These are phyloP conservation scores for Entelurus aequoreus DNA, from an alignment of 2,113 vertebrate species.

Conservation along the genomic window DNA sequence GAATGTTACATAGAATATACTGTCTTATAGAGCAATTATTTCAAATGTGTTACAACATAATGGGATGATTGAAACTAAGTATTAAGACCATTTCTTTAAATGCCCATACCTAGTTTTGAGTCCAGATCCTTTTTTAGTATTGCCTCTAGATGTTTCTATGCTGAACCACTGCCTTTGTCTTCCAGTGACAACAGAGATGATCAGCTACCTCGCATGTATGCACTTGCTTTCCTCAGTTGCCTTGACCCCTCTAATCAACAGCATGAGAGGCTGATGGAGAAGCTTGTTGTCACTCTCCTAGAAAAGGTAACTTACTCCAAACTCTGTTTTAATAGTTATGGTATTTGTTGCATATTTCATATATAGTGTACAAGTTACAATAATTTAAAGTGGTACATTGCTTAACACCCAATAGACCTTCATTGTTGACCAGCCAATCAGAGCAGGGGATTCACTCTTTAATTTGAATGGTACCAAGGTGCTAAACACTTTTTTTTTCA, in stretches of 20 bases:
- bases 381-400: not conserved
- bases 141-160: constrained; percentile 41
- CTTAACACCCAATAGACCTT: not conserved
- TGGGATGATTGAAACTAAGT: too few species aligned
- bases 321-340: not conserved
- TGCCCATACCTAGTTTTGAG: too few species aligned
- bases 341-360: not conserved
- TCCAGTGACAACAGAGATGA: constrained; percentile 84
- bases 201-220: constrained; percentile 81
- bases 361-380: not conserved
- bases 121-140: not conserved
- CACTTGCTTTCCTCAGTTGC: constrained; percentile 80
- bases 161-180: constrained; percentile 31
- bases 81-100: too few species aligned
- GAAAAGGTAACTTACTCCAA: constrained; percentile 73
- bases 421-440: not conserved
- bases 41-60: too few species aligned
- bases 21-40: too few species aligned
- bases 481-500: too few species aligned
- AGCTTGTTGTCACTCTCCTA: constrained; percentile 76
- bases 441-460: not conserved
- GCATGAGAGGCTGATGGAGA: constrained; percentile 79
- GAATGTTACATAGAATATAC: too few species aligned
- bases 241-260: constrained; percentile 73
- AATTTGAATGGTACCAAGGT: too few species aligned